A percentile compares a stretch with the other conserved stretches of the same genome.
Conservation (phyloP, 2,113 vertebrate species). For the Alosa alosa region DNA sequence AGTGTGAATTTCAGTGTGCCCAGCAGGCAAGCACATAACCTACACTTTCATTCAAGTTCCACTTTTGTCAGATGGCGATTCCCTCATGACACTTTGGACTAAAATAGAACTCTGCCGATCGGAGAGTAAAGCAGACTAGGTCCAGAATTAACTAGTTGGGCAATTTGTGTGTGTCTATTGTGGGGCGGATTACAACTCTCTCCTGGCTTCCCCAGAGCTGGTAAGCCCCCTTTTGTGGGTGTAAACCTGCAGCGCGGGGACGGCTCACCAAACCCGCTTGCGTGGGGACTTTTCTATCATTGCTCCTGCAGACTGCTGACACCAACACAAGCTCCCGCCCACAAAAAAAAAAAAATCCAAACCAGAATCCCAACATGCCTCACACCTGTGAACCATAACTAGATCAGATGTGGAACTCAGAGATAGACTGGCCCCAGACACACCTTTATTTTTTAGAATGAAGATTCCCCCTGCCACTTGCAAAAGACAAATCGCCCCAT, state of each 20-base stretch:
- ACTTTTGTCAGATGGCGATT: background rate
- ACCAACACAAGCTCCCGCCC: constrained; percentile 43
- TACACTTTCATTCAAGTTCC: background rate
- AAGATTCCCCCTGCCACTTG: too few species aligned
- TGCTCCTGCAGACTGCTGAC: constrained; percentile 67
- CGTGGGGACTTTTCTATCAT: constrained; percentile 59
- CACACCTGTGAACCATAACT: background rate
- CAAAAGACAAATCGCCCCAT: too few species aligned
- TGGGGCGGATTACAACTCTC: constrained; percentile 53
- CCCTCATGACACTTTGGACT: background rate
- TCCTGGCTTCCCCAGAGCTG: constrained; percentile 40
- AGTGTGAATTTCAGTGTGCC: background rate
- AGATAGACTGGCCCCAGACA: too few species aligned
- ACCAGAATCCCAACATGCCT: background rate
- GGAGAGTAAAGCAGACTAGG: background rate
- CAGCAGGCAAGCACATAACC: background rate
- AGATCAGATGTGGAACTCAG: too few species aligned
- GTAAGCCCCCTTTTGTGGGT: constrained; percentile 65
- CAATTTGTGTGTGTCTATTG: constrained; percentile 50
- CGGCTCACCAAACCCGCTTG: constrained; percentile 65
- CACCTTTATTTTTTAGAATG: too few species aligned
- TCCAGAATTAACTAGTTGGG: constrained; percentile 42
- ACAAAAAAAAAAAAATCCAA: background rate
- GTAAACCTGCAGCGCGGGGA: constrained; percentile 58
- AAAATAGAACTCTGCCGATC: background rate